phyloP scores from a whole-genome alignment of 2,113 vertebrate species.

The Rattus norvegicus region GRCr8 NC_086020.1:218436501-218437000 shows the following conservation, averaged over 20 bases:
- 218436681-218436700: neutral
- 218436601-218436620: neutral
- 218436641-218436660: too few relatives aligned
- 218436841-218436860: neutral
- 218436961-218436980: neutral
- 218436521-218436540: neutral
- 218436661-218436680: neutral
- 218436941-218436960: neutral
- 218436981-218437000: neutral
- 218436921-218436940: neutral
- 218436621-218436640: neutral
- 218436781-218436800: neutral
- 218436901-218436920: neutral
- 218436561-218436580: neutral
- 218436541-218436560: slow-evolving; percentile 10
- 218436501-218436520: neutral
- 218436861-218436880: neutral
- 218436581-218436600: neutral
- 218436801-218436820: neutral
- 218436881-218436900: neutral
- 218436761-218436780: neutral
- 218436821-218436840: too few relatives aligned
- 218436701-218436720: neutral
- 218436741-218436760: neutral
- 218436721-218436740: neutral